Percentiles rank a stretch among this genome's conserved stretches.
Conservation (phyloP, 2,113 vertebrate genomes). For the Cyrtonyx montezumae region DNA sequence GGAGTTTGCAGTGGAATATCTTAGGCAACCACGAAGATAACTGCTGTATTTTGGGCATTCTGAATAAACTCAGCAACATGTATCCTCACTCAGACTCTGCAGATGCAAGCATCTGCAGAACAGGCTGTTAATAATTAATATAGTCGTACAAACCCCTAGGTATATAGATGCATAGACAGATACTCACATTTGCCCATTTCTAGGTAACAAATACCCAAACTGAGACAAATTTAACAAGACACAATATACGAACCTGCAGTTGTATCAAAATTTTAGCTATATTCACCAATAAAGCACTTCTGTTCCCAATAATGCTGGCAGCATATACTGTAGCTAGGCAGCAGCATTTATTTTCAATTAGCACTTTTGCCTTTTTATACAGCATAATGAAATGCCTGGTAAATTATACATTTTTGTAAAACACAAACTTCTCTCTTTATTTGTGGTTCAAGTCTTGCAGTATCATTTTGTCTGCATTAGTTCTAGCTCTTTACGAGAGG, state of each 20-base stretch:
- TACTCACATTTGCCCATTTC: slow-evolving; percentile 25
- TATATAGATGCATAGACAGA: slow-evolving; percentile 46
- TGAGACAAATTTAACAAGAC: slow-evolving; percentile 66
- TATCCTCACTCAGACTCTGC: not conserved
- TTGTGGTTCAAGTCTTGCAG: slow-evolving; percentile 56
- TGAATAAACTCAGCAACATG: not conserved
- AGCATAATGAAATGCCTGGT: slow-evolving; percentile 69
- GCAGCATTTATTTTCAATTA: slow-evolving; percentile 71
- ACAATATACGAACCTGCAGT: slow-evolving; percentile 50
- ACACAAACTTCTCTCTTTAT: slow-evolving; percentile 66
- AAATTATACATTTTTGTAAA: slow-evolving; percentile 69
- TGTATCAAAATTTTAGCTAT: slow-evolving; percentile 63
- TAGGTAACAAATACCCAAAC: slow-evolving; percentile 54
- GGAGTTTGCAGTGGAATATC: not conserved
- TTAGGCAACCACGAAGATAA: slow-evolving; percentile 16
- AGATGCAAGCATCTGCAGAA: slow-evolving; percentile 14
- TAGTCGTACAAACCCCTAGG: not conserved
- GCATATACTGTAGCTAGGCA: slow-evolving; percentile 60
- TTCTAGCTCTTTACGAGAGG: slow-evolving; percentile 57
- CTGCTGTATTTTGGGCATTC: not conserved
- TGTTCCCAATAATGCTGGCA: slow-evolving; percentile 66
- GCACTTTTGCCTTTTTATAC: slow-evolving; percentile 69
- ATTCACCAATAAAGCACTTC: slow-evolving; percentile 58
- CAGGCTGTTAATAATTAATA: slow-evolving; percentile 37
- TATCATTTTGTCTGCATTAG: slow-evolving; percentile 56